Evolutionary conservation across 2,113 vertebrate genomes (phyloP).

Genomic region (Pygoscelis antarcticus): DNA sequence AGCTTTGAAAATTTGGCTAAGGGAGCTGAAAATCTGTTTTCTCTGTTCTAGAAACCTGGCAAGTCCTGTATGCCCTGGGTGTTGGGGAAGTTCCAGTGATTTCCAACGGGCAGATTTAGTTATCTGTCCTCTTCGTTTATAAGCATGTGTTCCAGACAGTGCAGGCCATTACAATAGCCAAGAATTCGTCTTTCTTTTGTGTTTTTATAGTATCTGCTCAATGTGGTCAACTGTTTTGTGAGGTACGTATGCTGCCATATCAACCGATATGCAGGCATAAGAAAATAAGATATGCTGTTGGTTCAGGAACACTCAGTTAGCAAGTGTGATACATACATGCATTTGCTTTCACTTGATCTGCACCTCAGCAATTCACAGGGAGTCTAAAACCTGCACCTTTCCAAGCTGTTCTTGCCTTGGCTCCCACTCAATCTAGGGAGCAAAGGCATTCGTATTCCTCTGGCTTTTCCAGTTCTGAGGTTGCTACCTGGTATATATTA

Average conservation of each 20-base stretch:
- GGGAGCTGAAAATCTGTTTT: constrained; percentile 24
- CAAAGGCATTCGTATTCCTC: background rate
- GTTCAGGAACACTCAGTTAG: background rate
- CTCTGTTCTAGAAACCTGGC: background rate
- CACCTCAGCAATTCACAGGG: background rate
- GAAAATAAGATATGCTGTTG: background rate
- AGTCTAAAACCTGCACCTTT: background rate
- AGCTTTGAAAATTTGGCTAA: background rate
- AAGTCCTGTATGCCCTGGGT: background rate
- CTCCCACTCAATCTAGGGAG: background rate
- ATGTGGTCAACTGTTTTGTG: background rate
- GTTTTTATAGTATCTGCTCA: background rate
- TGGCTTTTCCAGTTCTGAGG: background rate
- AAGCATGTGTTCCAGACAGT: background rate
- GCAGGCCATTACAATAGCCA: background rate
- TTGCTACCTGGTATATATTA: background rate
- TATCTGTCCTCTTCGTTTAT: background rate
- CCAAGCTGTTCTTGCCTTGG: background rate
- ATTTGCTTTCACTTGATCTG: background rate
- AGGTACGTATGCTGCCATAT: accelerated
- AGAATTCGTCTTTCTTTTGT: background rate
- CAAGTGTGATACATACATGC: accelerated
- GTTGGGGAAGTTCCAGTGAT: background rate
- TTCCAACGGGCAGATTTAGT: background rate
- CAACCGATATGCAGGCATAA: background rate